A percentile compares a stretch with the other conserved stretches of the same genome.
Conservation (phyloP, 2,888 invertebrate species). For the Mythimna albipuncta region DNA sequence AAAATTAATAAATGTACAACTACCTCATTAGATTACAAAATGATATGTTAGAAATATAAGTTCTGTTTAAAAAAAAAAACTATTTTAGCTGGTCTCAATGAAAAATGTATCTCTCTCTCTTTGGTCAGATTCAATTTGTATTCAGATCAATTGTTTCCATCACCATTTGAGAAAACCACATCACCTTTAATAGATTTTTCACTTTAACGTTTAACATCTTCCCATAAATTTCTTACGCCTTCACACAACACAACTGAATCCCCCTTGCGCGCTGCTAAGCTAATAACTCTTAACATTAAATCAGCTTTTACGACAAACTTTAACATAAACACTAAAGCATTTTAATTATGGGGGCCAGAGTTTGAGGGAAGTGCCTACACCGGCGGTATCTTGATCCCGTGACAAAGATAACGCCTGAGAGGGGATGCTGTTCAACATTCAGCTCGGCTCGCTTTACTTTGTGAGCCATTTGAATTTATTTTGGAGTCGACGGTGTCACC, state of each 20-base stretch:
- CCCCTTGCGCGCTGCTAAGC: conserved; percentile 38
- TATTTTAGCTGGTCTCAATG: too few species aligned
- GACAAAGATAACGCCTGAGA: conserved; percentile 53
- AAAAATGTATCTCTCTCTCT: too few species aligned
- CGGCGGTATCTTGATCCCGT: conserved; percentile 52
- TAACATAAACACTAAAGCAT: conserved; percentile 63
- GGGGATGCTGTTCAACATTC: conserved; percentile 51
- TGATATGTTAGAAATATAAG: too few species aligned
- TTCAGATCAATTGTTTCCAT: background rate
- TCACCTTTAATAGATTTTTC: conserved; percentile 10
- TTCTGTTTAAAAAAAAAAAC: too few species aligned
- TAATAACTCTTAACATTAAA: conserved; percentile 57
- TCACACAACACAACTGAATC: conserved; percentile 33
- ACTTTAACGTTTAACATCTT: conserved; percentile 2
- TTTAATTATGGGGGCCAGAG: conserved; percentile 59
- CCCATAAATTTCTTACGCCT: conserved; percentile 34
- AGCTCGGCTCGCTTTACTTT: conserved; percentile 44
- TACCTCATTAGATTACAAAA: too few species aligned
- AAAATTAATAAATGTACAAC: too few species aligned
- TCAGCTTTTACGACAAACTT: conserved; percentile 59
- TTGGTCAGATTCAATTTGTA: background rate
- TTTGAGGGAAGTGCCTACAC: conserved; percentile 53
- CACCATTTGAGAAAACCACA: background rate
- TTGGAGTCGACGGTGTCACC: conserved; percentile 33
- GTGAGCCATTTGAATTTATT: conserved; percentile 46